Conservation (phyloP, 2,888 invertebrate genomes). For the Caenorhabditis angaria region DNA sequence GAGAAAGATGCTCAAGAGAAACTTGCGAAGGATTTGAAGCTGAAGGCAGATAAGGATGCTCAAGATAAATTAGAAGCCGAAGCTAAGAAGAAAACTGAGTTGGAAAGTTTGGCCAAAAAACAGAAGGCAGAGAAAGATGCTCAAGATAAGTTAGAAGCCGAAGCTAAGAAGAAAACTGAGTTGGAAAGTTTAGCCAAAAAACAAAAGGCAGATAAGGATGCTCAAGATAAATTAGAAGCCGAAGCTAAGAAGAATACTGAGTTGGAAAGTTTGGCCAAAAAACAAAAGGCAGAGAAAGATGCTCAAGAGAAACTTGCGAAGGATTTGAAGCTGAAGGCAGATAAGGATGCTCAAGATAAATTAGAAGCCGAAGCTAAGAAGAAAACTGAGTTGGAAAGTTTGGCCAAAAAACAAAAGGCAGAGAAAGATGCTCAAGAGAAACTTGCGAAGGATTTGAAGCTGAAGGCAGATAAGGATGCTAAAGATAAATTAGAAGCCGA, state of each 20-base stretch:
- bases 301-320: neutral
- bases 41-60: neutral
- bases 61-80: no score
- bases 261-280: no score
- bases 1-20: slow-evolving; percentile 6
- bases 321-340: neutral
- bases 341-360: slow-evolving; percentile 7
- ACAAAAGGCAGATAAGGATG: slow-evolving; percentile 6
- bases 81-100: slow-evolving; percentile 9
- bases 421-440: slow-evolving; percentile 23
- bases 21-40: no score
- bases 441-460: neutral
- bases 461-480: slow-evolving; percentile 2
- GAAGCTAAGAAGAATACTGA: slow-evolving; percentile 9
- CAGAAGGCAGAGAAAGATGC: slow-evolving; percentile 12
- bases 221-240: neutral
- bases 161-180: slow-evolving; percentile 5
- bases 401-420: no score
- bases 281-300: neutral
- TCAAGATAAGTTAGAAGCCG: slow-evolving; percentile 6
- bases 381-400: slow-evolving; percentile 15
- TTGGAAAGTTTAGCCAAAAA: slow-evolving; percentile 14
- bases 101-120: no score
- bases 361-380: slow-evolving; percentile 11
- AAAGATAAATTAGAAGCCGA: no score